A percentile compares a stretch with the other conserved stretches of the same genome.
Evolutionary conservation across 2,113 vertebrate species (phyloP).

Genomic region (Amblyopsis rosae): DNA sequence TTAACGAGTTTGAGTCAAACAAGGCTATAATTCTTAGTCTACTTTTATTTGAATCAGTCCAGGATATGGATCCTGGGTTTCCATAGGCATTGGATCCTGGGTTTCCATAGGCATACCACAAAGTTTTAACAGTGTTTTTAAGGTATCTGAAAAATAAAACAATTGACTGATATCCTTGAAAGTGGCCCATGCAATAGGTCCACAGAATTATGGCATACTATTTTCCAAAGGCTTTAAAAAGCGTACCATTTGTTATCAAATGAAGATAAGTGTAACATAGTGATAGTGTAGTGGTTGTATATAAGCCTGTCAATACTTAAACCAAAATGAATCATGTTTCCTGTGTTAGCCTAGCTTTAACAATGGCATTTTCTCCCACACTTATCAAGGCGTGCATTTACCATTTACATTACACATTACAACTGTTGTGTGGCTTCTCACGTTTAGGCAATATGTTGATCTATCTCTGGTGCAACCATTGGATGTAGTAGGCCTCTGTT

Average conservation of each 20-base stretch:
- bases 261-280: not conserved
- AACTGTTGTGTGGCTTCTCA: too few species aligned
- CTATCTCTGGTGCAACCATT: not conserved
- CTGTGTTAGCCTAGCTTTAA: not conserved
- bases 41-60: too few species aligned
- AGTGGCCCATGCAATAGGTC: too few species aligned
- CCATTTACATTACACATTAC: too few species aligned
- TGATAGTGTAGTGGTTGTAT: not conserved
- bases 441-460: constrained; percentile 9
- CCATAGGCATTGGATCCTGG: too few species aligned
- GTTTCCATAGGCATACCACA: too few species aligned
- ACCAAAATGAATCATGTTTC: not conserved
- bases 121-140: too few species aligned
- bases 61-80: not conserved
- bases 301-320: not conserved
- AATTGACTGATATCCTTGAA: too few species aligned
- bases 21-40: not conserved
- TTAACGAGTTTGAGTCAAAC: not conserved
- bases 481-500: not conserved
- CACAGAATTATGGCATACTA: too few species aligned
- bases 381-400: not conserved
- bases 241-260: not conserved
- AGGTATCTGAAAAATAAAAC: too few species aligned
- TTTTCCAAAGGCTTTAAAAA: not conserved
- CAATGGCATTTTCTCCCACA: not conserved